Conservation (phyloP, 2,888 invertebrate species). For the Acrocyrtus sp. region DNA sequence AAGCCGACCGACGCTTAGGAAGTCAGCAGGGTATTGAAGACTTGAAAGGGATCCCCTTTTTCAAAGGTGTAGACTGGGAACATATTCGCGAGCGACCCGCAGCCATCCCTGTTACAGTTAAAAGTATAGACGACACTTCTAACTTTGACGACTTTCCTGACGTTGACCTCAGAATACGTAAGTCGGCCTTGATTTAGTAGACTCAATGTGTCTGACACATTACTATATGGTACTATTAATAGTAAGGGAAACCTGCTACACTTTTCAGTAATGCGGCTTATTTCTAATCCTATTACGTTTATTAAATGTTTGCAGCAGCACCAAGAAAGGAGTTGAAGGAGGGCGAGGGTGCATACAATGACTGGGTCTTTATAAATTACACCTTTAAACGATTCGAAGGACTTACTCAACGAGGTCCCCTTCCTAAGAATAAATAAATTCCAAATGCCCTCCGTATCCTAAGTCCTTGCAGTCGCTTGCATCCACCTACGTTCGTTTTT, state of each 20-base stretch:
- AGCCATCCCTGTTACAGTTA: slow-evolving; percentile 96
- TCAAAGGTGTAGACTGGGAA: slow-evolving; percentile 97
- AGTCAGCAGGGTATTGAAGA: slow-evolving; percentile 92
- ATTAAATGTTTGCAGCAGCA: slow-evolving; percentile 72
- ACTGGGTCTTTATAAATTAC: slow-evolving; percentile 99
- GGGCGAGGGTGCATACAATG: slow-evolving; percentile 92
- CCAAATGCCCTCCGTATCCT: no score
- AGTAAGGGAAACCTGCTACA: no score
- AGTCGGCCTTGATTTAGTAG: slow-evolving; percentile 70
- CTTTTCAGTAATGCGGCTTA: neutral
- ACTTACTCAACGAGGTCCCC: slow-evolving; percentile 61
- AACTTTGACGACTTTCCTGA: slow-evolving; percentile 99
- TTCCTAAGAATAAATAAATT: slow-evolving; percentile 58
- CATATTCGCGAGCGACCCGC: slow-evolving; percentile 98
- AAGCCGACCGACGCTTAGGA: slow-evolving; percentile 92
- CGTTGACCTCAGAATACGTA: slow-evolving; percentile 98
- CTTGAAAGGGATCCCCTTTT: slow-evolving; percentile 90
- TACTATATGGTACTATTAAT: no score
- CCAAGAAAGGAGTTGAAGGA: slow-evolving; percentile 82
- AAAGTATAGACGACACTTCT: slow-evolving; percentile 99
- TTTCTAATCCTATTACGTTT: neutral
- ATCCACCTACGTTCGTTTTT: no score
- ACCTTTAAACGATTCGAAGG: slow-evolving; percentile 99
- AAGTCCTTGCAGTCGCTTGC: no score
- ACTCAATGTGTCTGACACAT: no score